Percentiles rank a stretch among this genome's conserved stretches.
These are phyloP conservation scores for Clitarchus hookeri DNA, from an alignment of 2,888 invertebrate species.

Conservation along the genomic window DNA sequence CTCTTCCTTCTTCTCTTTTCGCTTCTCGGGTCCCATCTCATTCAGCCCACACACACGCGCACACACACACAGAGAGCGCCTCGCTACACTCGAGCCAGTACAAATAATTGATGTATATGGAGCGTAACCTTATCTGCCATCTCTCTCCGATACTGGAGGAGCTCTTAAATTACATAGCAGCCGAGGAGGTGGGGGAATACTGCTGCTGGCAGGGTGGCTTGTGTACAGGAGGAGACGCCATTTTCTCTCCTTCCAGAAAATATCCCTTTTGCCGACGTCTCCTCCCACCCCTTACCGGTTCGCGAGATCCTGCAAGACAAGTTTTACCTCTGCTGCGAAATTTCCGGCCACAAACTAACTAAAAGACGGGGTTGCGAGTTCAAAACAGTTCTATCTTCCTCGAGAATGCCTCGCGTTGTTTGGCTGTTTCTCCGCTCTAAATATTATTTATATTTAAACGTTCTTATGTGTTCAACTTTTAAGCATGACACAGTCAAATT, in stretches of 20 bases:
- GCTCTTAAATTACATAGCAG: constrained; percentile 14
- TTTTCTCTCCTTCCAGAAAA: constrained; percentile 14
- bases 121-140: constrained; percentile 14
- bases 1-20: not conserved
- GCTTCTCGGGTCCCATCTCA: not conserved
- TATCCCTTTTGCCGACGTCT: constrained; percentile 2
- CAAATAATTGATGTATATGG: constrained; percentile 14
- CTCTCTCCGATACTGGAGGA: constrained; percentile 7
- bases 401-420: not conserved
- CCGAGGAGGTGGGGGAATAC: not conserved
- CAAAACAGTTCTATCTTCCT: not conserved
- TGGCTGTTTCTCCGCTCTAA: too few species aligned
- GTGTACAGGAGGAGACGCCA: constrained; percentile 1
- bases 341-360: constrained; percentile 8
- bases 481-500: too few species aligned
- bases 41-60: not conserved
- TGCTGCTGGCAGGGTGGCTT: not conserved
- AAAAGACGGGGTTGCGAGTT: not conserved
- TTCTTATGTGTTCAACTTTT: too few species aligned
- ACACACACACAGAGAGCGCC: not conserved
- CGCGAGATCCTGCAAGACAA: constrained; percentile 8
- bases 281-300: not conserved
- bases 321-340: constrained; percentile 14
- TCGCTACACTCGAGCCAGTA: not conserved
- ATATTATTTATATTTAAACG: too few species aligned